Evolutionary conservation across 2,888 invertebrate genomes (phyloP).

Genomic region (Leptopilina myrica): DNA sequence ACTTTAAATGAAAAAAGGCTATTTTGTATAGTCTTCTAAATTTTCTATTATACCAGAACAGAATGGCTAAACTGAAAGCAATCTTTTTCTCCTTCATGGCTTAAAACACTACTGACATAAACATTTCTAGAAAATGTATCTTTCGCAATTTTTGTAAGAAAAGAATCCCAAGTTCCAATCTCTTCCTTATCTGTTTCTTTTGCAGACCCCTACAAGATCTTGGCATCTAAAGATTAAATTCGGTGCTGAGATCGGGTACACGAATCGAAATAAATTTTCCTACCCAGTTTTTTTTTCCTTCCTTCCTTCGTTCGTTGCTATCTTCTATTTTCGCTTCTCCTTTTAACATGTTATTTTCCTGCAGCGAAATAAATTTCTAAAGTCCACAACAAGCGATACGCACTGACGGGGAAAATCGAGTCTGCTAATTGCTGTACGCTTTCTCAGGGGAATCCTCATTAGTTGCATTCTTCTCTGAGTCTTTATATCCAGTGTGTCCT

Average conservation of each 20-base stretch:
- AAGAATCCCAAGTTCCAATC: slow-evolving; percentile 14
- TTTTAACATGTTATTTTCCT: slow-evolving; percentile 49
- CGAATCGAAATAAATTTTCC: slow-evolving; percentile 30
- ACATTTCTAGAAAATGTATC: no score
- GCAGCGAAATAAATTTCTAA: slow-evolving; percentile 61
- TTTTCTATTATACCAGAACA: no score
- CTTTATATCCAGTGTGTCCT: slow-evolving; percentile 46
- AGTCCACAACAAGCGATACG: slow-evolving; percentile 58
- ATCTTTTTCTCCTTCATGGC: no score
- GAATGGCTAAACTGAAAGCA: no score
- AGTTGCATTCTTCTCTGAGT: slow-evolving; percentile 62
- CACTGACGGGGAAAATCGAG: slow-evolving; percentile 60
- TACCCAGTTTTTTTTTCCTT: slow-evolving; percentile 3
- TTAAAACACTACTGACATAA: no score
- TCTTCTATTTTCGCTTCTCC: slow-evolving; percentile 44
- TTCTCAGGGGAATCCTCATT: slow-evolving; percentile 63
- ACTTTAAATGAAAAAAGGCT: no score
- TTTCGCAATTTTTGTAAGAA: background rate
- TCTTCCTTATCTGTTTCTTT: background rate
- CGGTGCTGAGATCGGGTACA: slow-evolving; percentile 29
- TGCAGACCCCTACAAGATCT: background rate
- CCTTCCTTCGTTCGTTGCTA: slow-evolving; percentile 26
- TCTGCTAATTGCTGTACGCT: slow-evolving; percentile 62
- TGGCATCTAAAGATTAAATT: slow-evolving; percentile 10
- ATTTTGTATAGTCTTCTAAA: no score